Percentiles rank a stretch among this genome's conserved stretches.
phyloP scores from a whole-genome alignment of 35 echinoderm and acorn worm genomes.

The Chiridota heheva region DNA sequence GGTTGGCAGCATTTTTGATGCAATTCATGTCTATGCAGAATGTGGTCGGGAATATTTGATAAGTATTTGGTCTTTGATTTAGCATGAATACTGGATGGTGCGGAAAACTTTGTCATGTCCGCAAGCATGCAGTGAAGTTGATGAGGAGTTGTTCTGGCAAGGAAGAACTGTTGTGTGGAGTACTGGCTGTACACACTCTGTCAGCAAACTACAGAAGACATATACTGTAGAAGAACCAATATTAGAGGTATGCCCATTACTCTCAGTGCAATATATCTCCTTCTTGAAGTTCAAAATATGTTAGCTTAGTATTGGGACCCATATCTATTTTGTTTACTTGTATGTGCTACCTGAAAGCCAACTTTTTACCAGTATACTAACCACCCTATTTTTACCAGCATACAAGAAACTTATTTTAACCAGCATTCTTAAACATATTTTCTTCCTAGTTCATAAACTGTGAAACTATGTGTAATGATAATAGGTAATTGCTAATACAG shows the following conservation, averaged over 20 bases:
- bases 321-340: not conserved
- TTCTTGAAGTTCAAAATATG: not conserved
- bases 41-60: not conserved
- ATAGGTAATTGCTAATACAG: no score
- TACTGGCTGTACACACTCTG: conserved; percentile 25
- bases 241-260: conserved; percentile 51
- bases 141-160: conserved; percentile 73
- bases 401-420: not conserved
- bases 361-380: not conserved
- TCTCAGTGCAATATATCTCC: not conserved
- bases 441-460: no score
- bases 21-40: not conserved
- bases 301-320: not conserved
- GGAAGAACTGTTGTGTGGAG: conserved; percentile 73
- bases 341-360: not conserved
- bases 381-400: not conserved
- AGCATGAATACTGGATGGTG: conserved; percentile 21
- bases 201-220: conserved; percentile 52
- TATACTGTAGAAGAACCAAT: conserved; percentile 60
- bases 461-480: no score
- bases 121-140: not conserved
- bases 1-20: not conserved
- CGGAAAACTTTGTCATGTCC: not conserved
- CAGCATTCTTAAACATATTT: not conserved
- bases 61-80: not conserved